Conservation (phyloP, 2,113 vertebrate genomes). For the Synodontis membranacea region DNA sequence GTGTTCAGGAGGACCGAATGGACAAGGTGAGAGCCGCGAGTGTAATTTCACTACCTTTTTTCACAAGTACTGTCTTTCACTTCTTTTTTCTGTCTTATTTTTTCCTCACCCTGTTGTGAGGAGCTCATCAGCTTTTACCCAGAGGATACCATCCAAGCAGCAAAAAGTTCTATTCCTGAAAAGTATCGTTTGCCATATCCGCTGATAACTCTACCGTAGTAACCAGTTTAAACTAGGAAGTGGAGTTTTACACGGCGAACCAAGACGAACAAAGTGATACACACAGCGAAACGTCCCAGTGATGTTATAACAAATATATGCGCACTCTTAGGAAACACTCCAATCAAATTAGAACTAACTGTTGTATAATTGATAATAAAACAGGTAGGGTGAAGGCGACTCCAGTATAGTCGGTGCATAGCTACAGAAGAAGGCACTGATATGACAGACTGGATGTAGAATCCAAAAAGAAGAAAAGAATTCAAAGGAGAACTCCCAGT, state of each 20-base stretch:
- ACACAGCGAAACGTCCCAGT: neutral
- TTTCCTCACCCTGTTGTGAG: neutral
- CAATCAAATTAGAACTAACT: neutral
- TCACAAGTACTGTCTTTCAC: constrained; percentile 14
- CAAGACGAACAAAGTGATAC: neutral
- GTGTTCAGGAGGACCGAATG: constrained; percentile 94
- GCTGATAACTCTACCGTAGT: neutral
- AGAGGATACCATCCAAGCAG: neutral
- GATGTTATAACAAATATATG: neutral
- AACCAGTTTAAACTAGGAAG: too few relatives aligned
- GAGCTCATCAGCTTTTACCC: neutral
- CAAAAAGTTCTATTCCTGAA: neutral
- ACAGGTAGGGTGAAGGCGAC: neutral
- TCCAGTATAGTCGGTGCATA: neutral
- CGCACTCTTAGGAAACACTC: neutral
- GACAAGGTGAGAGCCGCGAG: constrained; percentile 78
- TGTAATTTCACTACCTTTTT: neutral
- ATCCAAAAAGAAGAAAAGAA: neutral
- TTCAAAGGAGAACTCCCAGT: neutral
- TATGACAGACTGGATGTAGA: neutral
- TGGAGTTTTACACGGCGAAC: too few relatives aligned
- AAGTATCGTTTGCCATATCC: neutral
- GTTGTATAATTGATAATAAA: neutral
- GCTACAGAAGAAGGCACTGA: too few relatives aligned
- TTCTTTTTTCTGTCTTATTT: neutral